These are phyloP conservation scores for Halcyon chelicuti DNA, from an alignment of 2,797 vertebrate genomes.

Conservation along the genomic window DNA sequence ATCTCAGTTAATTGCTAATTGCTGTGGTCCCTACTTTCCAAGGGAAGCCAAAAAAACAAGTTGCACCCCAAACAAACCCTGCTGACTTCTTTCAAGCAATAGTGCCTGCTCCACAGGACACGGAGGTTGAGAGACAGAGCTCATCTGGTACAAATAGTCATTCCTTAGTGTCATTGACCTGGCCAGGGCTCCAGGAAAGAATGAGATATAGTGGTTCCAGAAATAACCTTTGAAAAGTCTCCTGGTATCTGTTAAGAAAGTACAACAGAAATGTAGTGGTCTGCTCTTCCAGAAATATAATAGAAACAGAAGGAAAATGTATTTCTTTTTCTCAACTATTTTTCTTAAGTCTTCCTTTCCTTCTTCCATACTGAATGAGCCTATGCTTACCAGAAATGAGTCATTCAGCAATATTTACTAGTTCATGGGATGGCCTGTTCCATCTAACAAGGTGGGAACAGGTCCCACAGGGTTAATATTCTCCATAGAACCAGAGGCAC, in stretches of 20 bases:
- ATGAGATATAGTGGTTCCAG: conserved; percentile 55
- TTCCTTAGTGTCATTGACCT: conserved; percentile 48
- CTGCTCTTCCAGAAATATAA: conserved; percentile 19
- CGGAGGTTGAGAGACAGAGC: conserved; percentile 21
- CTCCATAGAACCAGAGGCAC: not conserved
- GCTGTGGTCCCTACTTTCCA: not conserved
- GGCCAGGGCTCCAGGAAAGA: conserved; percentile 49
- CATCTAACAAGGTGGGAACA: not conserved
- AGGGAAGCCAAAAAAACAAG: not conserved
- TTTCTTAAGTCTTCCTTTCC: not conserved
- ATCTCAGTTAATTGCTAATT: conserved; percentile 35
- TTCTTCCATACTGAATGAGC: not conserved
- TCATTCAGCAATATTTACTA: not conserved
- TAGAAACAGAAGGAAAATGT: not conserved
- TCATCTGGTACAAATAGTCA: not conserved
- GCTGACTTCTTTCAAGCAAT: not conserved
- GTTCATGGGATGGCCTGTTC: not conserved
- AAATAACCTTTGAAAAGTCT: conserved; percentile 62
- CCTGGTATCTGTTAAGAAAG: conserved; percentile 50
- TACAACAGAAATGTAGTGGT: conserved; percentile 26
- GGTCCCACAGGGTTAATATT: not conserved
- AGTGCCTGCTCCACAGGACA: not conserved
- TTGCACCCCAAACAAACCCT: not conserved
- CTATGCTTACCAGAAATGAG: not conserved
- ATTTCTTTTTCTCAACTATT: not conserved